Evolutionary conservation across 2,888 invertebrate species (phyloP), one percentile per base, ranked within the genome.

Genomic region (Synanthedon formicaeformis): DNA sequence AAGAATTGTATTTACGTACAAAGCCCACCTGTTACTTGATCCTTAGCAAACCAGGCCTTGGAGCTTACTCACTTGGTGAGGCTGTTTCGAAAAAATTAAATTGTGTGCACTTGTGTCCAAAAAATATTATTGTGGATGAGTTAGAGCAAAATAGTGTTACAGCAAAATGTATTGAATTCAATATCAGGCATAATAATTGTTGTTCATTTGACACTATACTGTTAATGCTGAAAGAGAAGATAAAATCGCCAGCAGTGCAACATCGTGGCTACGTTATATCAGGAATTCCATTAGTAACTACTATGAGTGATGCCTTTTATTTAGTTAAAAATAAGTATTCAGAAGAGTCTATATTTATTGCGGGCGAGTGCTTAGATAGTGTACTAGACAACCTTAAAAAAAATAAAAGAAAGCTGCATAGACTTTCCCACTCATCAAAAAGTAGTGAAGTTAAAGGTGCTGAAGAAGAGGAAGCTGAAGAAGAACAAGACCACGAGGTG

Each of bases 221-320:
- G 51, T 67, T 83, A 57, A 73, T 92, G 16, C 68, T 92, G 11
- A 79, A 89, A 59, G 74, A 73, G 52, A 89, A 90, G 63, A 58
- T 91, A 1, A 70, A 81, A 50, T 85, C 86, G 16, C 79, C 85
- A 54, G 81, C 84, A 27, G 81, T 90, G 13, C 68, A 76, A 60
- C 90, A 92, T 63, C 78, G 90, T 64, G 93, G 92, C 8, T 92
- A 90, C 79, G 85, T 93, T 2, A 70, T 92, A 58, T 90, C 90
- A 54, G 92, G 91, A 6, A 75, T 92, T 56, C 93, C 93, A 16
- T 67, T 92, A 41, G 80, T 92, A n/a, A 82, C 88, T 2, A 83
- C 87, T 51, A 65, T 52, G 53, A 68, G 61, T 58, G 63, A 59
- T 50, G 54, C 66, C 40, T 57, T 67, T 56, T 70, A 65, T 59